A percentile compares a stretch with the other conserved stretches of the same genome.
phyloP scores from a whole-genome alignment of 2,113 vertebrate species.

The Apodemus speciosus region DNA sequence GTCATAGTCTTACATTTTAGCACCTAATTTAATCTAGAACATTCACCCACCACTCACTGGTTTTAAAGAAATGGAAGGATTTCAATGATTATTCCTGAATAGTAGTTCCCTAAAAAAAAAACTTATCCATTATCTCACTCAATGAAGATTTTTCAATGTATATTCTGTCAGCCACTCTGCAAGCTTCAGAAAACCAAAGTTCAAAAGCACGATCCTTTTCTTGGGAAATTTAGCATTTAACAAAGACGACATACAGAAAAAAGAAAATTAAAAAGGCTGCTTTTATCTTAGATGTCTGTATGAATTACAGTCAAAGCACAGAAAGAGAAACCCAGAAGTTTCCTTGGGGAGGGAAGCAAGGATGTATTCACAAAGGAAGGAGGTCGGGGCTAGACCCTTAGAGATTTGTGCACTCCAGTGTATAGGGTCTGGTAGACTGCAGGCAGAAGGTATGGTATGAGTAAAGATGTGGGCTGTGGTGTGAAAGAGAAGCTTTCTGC shows the following conservation, averaged over 20 bases:
- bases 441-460: background rate
- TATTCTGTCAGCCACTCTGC: background rate
- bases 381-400: fast-evolving
- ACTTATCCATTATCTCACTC: background rate
- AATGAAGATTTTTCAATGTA: background rate
- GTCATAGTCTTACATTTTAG: background rate
- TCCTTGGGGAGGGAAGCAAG: background rate
- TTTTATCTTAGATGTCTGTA: background rate
- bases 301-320: background rate
- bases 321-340: background rate
- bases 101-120: background rate
- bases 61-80: background rate
- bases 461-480: background rate
- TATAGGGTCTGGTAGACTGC: fast-evolving
- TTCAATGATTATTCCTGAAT: background rate
- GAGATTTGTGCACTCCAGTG: fast-evolving
- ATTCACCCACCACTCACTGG: background rate
- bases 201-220: background rate
- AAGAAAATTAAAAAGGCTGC: background rate
- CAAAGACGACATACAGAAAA: background rate
- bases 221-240: conserved; percentile 41
- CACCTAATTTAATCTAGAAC: background rate
- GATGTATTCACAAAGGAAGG: background rate
- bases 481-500: background rate
- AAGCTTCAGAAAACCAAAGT: background rate